Evolutionary conservation across 2,113 vertebrate species (phyloP), one percentile per base, ranked within the genome.

Genomic region (Erpornis zantholeuca): DNA sequence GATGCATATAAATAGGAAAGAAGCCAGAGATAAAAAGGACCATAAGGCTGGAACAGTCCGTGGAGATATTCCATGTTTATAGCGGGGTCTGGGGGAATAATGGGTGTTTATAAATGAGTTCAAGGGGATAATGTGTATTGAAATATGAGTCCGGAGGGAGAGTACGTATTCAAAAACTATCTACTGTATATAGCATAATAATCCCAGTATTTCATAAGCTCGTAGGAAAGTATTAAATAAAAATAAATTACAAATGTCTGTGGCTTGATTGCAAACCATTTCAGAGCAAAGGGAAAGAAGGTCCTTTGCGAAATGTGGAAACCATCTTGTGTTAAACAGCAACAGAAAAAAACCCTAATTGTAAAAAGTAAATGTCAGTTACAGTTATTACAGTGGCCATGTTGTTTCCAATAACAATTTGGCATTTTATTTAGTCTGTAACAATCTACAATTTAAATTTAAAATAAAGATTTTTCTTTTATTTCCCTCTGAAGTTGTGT

Each of bases 401-500:
- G 98, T 98, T 98, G 97, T 98, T 98, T 98, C 98, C 98, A 98
- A 98, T 98, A 98, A 98, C 97, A 98, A 98, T 98, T 98, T 98
- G 97, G 98, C 97, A 97, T 98, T 98, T 98, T 98, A 98, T 98
- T 98, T 98, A 98, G 97, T 98, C 97, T 98, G 97, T 98, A 98
- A 97, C 98, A 98, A 99, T 99, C 97, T 98, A 98, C 98, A 98
- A 98, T 98, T 99, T 98, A 98, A 98, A 98, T 97, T 98, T 98
- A 98, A 98, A 98, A 98, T 98, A 98, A 98, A 98, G 98, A 97
- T 97, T 97, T 97, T 97, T 98, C 98, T 98, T 99, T 98, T 98
- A 98, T 96, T 97, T 96, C 97, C 95, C 98, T 98, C 98, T 98
- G 98, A 98, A 98, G 98, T 97, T 96, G 96, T 96, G 94, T 96